Conservation (phyloP, 2,797 vertebrate species). For the Linurgus olivaceus region DNA sequence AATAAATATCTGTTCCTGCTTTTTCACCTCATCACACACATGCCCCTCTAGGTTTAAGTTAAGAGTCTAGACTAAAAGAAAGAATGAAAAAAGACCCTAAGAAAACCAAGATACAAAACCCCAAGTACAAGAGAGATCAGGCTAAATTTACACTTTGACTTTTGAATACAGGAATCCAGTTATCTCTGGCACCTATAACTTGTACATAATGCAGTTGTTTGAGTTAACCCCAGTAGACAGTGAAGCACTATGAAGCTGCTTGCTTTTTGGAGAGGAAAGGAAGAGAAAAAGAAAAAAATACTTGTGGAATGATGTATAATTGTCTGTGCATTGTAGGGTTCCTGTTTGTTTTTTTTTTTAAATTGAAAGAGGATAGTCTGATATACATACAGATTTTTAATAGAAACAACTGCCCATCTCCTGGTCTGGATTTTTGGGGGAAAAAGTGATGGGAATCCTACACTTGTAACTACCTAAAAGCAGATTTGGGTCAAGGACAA, state of each 20-base stretch:
- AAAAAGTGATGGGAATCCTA: not conserved
- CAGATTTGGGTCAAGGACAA: not conserved
- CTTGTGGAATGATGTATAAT: not conserved
- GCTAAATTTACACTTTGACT: not conserved
- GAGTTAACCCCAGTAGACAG: not conserved
- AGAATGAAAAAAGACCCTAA: not conserved
- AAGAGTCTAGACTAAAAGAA: not conserved
- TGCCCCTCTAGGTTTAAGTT: not conserved
- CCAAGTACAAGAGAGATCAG: not conserved
- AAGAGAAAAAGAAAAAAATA: not conserved
- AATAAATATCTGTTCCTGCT: not conserved
- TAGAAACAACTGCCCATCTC: not conserved
- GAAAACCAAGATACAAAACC: not conserved
- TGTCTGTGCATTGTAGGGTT: not conserved
- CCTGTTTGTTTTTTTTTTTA: not conserved
- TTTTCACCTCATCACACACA: not conserved
- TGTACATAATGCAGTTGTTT: not conserved
- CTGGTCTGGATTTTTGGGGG: not conserved
- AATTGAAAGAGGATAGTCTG: not conserved
- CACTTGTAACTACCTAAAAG: not conserved
- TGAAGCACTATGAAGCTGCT: not conserved
- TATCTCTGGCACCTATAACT: not conserved
- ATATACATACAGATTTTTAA: not conserved
- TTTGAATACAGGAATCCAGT: not conserved
- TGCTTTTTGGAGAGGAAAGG: not conserved